A percentile compares a stretch with the other conserved stretches of the same genome.
Evolutionary conservation across 2,113 vertebrate species (phyloP).

Genomic region (Corythoichthys haematopterus): DNA sequence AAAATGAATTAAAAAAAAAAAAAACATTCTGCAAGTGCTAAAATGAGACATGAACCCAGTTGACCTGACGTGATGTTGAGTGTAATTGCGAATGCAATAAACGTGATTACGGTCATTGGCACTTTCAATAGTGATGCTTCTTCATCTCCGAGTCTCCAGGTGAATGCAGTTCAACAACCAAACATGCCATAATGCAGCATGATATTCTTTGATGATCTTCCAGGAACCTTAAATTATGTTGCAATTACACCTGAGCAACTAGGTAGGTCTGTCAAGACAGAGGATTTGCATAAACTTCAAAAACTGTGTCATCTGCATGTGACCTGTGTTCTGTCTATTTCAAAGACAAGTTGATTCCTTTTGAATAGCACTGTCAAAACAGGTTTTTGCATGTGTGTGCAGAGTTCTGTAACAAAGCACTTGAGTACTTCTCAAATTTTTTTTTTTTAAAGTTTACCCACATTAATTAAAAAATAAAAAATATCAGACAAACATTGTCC

Average conservation of each 20-base stretch:
- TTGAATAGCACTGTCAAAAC: conserved; percentile 22
- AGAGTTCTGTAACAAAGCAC: neutral
- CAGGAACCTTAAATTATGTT: neutral
- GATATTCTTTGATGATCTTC: neutral
- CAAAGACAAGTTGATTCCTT: conserved; percentile 22
- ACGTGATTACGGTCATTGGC: neutral
- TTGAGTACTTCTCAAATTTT: too few relatives aligned
- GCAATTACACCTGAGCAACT: neutral
- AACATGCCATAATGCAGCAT: too few relatives aligned
- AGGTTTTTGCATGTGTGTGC: conserved; percentile 8
- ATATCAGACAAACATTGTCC: neutral
- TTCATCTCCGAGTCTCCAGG: too few relatives aligned
- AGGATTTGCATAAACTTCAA: conserved; percentile 26
- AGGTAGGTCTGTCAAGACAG: neutral
- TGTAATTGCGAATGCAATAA: neutral
- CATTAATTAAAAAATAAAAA: too few relatives aligned
- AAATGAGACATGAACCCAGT: neutral
- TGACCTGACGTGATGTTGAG: neutral
- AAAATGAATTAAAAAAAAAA: conserved; percentile 1
- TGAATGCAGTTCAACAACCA: too few relatives aligned
- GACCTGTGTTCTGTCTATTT: neutral
- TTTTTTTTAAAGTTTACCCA: too few relatives aligned
- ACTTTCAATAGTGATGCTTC: too few relatives aligned
- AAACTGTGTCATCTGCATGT: conserved; percentile 21
- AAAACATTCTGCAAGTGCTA: conserved; percentile 1